Conservation (phyloP, 2,888 invertebrate genomes). For the Neuroscelio doddi region DNA sequence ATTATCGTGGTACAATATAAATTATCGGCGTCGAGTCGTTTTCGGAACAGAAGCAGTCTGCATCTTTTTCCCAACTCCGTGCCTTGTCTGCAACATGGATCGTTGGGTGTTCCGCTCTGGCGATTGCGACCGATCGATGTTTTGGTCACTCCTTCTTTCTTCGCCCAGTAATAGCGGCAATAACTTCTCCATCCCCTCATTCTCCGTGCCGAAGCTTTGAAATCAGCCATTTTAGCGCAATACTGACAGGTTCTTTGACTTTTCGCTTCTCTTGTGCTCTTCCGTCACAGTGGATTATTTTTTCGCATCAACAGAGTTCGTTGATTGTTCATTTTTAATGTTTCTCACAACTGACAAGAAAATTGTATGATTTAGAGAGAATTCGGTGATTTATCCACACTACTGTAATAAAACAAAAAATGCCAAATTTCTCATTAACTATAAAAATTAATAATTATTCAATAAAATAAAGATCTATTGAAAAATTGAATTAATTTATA, state of each 20-base stretch:
- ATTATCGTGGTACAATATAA: slow-evolving; percentile 21
- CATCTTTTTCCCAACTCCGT: slow-evolving; percentile 32
- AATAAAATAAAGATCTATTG: too few relatives aligned
- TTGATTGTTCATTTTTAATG: neutral
- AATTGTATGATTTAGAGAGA: too few relatives aligned
- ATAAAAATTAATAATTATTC: too few relatives aligned
- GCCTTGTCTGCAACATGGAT: slow-evolving; percentile 49
- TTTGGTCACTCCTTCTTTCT: slow-evolving; percentile 32
- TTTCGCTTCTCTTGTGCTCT: neutral
- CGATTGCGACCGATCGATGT: slow-evolving; percentile 43
- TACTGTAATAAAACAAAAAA: too few relatives aligned
- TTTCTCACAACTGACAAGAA: neutral
- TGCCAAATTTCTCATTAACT: too few relatives aligned
- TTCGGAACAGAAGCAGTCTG: slow-evolving; percentile 34
- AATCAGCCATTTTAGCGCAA: slow-evolving; percentile 19
- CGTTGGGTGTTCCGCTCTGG: slow-evolving; percentile 55
- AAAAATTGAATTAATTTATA: too few relatives aligned
- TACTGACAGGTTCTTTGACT: slow-evolving; percentile 36
- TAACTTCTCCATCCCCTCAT: slow-evolving; percentile 39
- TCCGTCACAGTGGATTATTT: slow-evolving; percentile 15
- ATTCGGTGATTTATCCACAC: too few relatives aligned
- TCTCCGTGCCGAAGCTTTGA: slow-evolving; percentile 12
- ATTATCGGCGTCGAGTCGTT: slow-evolving; percentile 26
- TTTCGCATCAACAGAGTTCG: neutral
- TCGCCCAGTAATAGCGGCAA: slow-evolving; percentile 41